Conservation (phyloP, 1,140 invertebrate species). For the Campodea augens region DNA sequence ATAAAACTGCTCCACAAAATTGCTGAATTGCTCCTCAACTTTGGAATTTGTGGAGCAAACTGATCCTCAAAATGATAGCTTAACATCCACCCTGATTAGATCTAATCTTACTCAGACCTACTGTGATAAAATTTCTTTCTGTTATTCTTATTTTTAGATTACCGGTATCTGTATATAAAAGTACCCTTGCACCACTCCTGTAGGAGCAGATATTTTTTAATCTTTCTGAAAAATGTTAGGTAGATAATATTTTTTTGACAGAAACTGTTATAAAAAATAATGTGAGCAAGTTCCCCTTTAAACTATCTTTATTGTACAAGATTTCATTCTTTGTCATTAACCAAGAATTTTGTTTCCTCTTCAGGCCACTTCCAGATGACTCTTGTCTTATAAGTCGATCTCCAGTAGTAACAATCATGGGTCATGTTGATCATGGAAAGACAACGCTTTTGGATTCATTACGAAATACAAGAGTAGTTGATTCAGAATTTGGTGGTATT, state of each 20-base stretch:
- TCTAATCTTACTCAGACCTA: not conserved
- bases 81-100: not conserved
- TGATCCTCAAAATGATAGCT: too few relatives aligned
- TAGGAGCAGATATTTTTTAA: not conserved
- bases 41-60: too few relatives aligned
- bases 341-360: not conserved
- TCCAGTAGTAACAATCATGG: slow-evolving; percentile 95
- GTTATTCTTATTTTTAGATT: not conserved
- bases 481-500: slow-evolving; percentile 94
- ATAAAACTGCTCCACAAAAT: too few relatives aligned
- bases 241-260: slow-evolving; percentile 2
- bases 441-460: slow-evolving; percentile 88
- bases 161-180: not conserved
- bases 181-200: not conserved
- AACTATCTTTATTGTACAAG: slow-evolving; percentile 3
- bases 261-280: slow-evolving; percentile 15
- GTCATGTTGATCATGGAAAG: slow-evolving; percentile 98
- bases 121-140: not conserved
- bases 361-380: slow-evolving; percentile 37
- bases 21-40: too few relatives aligned
- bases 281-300: not conserved
- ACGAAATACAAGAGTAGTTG: slow-evolving; percentile 65
- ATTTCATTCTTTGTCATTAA: slow-evolving; percentile 13
- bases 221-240: slow-evolving; percentile 7
- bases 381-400: slow-evolving; percentile 42